Evolutionary conservation across 1,140 invertebrate species (phyloP).

Genomic region (Geopemphigus sp.): DNA sequence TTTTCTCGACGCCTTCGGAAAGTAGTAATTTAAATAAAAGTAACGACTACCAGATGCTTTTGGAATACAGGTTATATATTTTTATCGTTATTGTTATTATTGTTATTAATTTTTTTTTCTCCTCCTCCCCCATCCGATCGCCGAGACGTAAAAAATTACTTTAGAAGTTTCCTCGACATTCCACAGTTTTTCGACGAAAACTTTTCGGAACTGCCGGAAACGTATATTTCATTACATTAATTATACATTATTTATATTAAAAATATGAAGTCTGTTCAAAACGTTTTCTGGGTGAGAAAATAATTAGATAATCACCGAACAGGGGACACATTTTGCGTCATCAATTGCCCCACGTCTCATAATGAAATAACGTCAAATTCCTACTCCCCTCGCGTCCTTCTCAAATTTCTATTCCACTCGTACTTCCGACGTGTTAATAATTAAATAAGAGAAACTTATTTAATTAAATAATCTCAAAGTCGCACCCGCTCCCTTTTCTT

Average conservation of each 20-base stretch:
- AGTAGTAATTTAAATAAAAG: slow-evolving; percentile 48
- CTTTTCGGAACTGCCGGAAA: slow-evolving; percentile 13
- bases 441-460: background rate
- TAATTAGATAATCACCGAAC: background rate
- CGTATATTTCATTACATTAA: slow-evolving; percentile 41
- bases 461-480: slow-evolving; percentile 17
- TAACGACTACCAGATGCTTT: slow-evolving; percentile 43
- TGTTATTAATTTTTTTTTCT: no score
- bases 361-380: background rate
- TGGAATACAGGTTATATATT: slow-evolving; percentile 36
- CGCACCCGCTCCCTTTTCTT: background rate
- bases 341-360: background rate
- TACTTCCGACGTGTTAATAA: background rate
- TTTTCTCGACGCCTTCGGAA: slow-evolving; percentile 34
- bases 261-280: slow-evolving; percentile 12
- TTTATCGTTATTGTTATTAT: background rate
- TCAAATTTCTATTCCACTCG: background rate
- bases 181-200: background rate
- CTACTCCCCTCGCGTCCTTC: background rate
- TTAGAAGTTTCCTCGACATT: slow-evolving; percentile 8
- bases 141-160: slow-evolving; percentile 5
- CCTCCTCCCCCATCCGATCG: no score
- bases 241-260: slow-evolving; percentile 24
- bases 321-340: background rate
- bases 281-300: background rate